Evolutionary conservation across 53 echinoderm and acorn worm genomes (phyloP), one percentile per base, ranked within the genome.

Genomic region (Echinometra lucunter): DNA sequence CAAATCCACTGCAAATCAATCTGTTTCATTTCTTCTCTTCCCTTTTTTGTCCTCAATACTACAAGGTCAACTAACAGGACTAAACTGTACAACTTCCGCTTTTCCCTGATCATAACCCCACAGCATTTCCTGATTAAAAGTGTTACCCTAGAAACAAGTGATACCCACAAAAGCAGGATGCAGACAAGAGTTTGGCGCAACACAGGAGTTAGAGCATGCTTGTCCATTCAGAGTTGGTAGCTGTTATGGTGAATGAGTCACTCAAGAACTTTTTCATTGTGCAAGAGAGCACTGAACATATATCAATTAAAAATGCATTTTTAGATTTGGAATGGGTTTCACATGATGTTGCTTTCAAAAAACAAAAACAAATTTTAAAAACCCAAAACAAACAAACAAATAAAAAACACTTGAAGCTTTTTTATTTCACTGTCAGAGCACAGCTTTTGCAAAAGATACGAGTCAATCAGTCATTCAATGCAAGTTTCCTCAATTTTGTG

Each of bases 91-190:
- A 66, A 69, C 91, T 91, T 91, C 91, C 91, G 58, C 91, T 44
- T 37, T 38, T 67, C 72, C 91, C 47, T 69, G 91, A 67, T 91
- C 91, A 66, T 67, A 67, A 66, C 69, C 89, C 90, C 63, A 11
- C 91, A 18, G 69, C 91, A 91, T 69, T 91, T 91, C 91, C 91
- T 91, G 91, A 91, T 67, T 91, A 91, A 69, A 91, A 67, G 70
- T 45, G 69, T 91, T 45, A 1, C 91, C 91, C 69, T 91, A 32
- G 91, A 45, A 91, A 91, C 91, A 67, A 58, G 60, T 60, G 60
- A 89, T 69, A 91, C 58, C 91, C 69, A 23, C 28, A 70, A 66
- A 91, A 28, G 45, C 40, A 27, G 69, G 91, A 72, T 91, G 91
- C 91, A 91, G 91, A 16, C 69, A 69, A n/a, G 91, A 66, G 47